Conservation (phyloP, 2,888 invertebrate genomes). For the Pogonocherus hispidulus region DNA sequence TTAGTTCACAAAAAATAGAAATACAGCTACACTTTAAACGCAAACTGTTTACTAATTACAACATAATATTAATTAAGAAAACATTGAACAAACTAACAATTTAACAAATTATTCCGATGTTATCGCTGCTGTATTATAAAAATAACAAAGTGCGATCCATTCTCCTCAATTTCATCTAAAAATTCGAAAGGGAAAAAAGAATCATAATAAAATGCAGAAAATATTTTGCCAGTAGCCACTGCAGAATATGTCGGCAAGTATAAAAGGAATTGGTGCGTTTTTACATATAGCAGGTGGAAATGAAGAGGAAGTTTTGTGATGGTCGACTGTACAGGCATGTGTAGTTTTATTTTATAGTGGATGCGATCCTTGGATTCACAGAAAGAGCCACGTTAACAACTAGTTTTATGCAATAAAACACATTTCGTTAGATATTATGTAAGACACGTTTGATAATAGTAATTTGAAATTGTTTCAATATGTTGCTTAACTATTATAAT, state of each 20-base stretch:
- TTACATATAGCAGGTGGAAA: slow-evolving; percentile 47
- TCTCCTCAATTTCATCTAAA: background rate
- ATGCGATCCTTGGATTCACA: slow-evolving; percentile 39
- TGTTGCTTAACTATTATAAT: slow-evolving; percentile 31
- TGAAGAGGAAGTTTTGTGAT: slow-evolving; percentile 44
- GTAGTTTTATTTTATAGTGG: slow-evolving; percentile 44
- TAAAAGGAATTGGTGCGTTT: slow-evolving; percentile 49
- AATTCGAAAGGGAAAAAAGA: slow-evolving; percentile 13
- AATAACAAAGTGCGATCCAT: slow-evolving; percentile 32
- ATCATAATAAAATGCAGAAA: slow-evolving; percentile 54
- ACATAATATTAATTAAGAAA: slow-evolving; percentile 49
- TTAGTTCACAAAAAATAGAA: too few relatives aligned
- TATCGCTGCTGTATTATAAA: slow-evolving; percentile 37
- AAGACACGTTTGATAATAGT: slow-evolving; percentile 36
- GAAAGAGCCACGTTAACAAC: slow-evolving; percentile 31
- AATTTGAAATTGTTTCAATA: slow-evolving; percentile 37
- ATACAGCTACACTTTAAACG: slow-evolving; percentile 9
- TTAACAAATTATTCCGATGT: slow-evolving; percentile 46
- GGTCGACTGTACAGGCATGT: slow-evolving; percentile 44
- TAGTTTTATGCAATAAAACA: slow-evolving; percentile 31
- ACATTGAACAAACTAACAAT: slow-evolving; percentile 37
- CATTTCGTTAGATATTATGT: slow-evolving; percentile 27
- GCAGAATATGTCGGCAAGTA: slow-evolving; percentile 56
- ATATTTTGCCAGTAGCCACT: slow-evolving; percentile 59
- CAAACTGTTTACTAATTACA: slow-evolving; percentile 32